Conservation (phyloP, 2,113 vertebrate genomes). For the Aphyosemion australe region DNA sequence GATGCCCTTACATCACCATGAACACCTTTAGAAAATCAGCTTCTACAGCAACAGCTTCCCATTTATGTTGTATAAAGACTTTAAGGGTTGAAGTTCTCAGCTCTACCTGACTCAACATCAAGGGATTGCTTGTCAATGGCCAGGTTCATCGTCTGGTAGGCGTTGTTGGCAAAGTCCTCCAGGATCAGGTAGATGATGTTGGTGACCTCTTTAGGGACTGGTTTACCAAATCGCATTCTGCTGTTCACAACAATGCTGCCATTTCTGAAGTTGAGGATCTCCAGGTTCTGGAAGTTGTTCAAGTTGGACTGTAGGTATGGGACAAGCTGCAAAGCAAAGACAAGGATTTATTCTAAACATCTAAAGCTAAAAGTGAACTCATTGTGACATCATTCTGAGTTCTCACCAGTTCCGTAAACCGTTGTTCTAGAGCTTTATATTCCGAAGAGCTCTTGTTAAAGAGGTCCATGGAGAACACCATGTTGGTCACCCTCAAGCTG, state of each 20-base stretch:
- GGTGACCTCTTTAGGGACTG: constrained; percentile 85
- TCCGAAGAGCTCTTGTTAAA: constrained; percentile 96
- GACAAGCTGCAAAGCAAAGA: constrained; percentile 81
- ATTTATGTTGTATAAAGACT: no score
- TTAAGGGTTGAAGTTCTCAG: no score
- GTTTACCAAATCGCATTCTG: constrained; percentile 89
- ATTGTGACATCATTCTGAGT: background rate
- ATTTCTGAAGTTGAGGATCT: constrained; percentile 97
- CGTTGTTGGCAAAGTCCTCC: constrained; percentile 93
- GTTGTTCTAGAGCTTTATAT: constrained; percentile 91
- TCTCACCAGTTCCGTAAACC: constrained; percentile 91
- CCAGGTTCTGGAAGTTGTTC: constrained; percentile 90
- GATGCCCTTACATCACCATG: no score
- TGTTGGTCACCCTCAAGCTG: constrained; percentile 95
- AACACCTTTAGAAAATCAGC: no score
- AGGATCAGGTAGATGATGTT: constrained; percentile 90
- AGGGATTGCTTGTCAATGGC: constrained; percentile 93
- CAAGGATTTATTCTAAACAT: background rate
- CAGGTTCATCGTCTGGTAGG: constrained; percentile 94
- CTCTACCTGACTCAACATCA: constrained; percentile 92
- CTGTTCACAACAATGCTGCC: constrained; percentile 98
- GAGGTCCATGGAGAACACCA: constrained; percentile 92
- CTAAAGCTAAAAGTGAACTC: background rate
- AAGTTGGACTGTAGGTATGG: constrained; percentile 95
- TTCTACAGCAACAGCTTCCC: no score